Evolutionary conservation across 2,113 vertebrate genomes (phyloP).

Genomic region (Boulengerochromis microlepis): DNA sequence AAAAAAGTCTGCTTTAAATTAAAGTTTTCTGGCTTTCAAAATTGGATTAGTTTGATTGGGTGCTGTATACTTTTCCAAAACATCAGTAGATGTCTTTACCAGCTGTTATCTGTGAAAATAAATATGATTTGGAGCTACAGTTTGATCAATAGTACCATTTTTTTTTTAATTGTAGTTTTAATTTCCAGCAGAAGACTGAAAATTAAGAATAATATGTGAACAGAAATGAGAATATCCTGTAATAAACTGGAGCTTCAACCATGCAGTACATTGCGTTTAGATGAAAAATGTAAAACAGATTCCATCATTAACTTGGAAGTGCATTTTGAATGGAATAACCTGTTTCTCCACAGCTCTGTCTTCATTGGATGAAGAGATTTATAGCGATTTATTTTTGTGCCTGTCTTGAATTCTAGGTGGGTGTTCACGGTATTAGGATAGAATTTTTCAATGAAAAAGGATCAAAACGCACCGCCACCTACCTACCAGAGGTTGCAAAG

Average conservation of each 20-base stretch:
- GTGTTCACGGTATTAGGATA: conserved; percentile 99
- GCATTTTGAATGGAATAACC: not conserved
- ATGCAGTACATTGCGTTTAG: not conserved
- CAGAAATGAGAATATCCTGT: not conserved
- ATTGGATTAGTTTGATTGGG: not conserved
- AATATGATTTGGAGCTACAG: not conserved
- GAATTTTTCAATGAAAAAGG: conserved; percentile 99
- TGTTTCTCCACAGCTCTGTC: not conserved
- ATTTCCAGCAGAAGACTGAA: not conserved
- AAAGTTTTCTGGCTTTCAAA: not conserved
- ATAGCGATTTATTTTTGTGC: not conserved
- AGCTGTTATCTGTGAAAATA: not conserved
- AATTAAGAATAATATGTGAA: not conserved
- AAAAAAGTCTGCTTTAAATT: not conserved
- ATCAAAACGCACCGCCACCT: conserved; percentile 99
- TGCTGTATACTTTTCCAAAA: not conserved
- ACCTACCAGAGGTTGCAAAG: conserved; percentile 99
- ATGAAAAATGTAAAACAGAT: not conserved
- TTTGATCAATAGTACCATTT: not conserved
- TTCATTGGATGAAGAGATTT: not conserved
- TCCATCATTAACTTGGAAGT: not conserved
- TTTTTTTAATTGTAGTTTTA: not conserved
- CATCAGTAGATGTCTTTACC: not conserved
- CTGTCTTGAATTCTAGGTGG: conserved; percentile 79
- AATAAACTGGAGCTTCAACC: not conserved